Evolutionary conservation across 1,140 invertebrate species (phyloP), one percentile per base, ranked within the genome.

Genomic region (Microplitis mediator): DNA sequence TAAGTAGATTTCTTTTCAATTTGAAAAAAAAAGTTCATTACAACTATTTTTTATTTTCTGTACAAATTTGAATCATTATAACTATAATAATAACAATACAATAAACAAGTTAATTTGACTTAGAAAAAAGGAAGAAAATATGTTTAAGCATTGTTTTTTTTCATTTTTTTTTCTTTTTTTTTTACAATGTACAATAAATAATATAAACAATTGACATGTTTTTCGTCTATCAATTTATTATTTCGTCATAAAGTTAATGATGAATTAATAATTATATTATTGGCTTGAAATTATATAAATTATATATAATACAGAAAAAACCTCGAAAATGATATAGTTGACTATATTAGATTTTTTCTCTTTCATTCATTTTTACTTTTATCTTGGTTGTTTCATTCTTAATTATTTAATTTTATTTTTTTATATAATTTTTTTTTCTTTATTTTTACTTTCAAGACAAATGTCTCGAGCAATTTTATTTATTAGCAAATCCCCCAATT

Each of bases 401-500:
- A 23, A 23, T 23, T 4, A 23, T 9, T n/a, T 64, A 9, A 31
- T 64, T 39, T 8, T 52, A n/a, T 45, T 14, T 62, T 50, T 63
- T 70, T 23, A 50, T 63, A 50, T 70, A 51, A 6, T 11, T 60
- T 16, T 45, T 3, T 32, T n/a, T 11, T 14, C 45, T 16, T 13
- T 62, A 50, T 50, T 62, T 34, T 13, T 52, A 35, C 39, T 60
- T 62, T 14, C 5, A 11, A 54, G 16, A 54, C 13, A 23, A 51
- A 32, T 66, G 51, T 56, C 16, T 58, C 39, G 39, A 45, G 39
- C 23, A 9, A 23, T 58, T 58, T 60, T 51, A 54, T 36, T 56
- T 73, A 71, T 87, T 82, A 87, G 81, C 80, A 79, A 83, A 87
- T 81, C 84, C 85, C 85, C 85, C 85, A 84, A 77, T 84, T 80